Evolutionary conservation across 2,113 vertebrate species (phyloP).

Genomic region (Neodontobutis hainanensis): DNA sequence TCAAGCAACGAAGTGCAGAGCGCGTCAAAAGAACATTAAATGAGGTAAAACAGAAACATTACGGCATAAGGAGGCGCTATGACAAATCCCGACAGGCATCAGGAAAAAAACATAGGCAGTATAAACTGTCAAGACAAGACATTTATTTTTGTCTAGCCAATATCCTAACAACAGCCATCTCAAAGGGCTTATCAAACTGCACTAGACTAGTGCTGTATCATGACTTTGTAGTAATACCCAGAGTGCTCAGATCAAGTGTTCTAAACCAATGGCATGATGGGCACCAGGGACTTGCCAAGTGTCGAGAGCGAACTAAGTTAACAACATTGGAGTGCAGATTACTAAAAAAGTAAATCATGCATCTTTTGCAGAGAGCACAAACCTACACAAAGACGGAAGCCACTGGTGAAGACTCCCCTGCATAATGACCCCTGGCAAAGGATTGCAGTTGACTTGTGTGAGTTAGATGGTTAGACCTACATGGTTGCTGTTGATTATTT

Average conservation of each 20-base stretch:
- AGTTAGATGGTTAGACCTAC: not conserved
- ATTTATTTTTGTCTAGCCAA: not conserved
- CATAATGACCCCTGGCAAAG: not conserved
- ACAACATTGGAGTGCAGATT: not conserved
- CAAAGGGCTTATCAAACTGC: too few relatives aligned
- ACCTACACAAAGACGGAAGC: not conserved
- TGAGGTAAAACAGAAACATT: not conserved
- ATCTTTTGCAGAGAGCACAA: not conserved
- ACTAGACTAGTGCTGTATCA: not conserved
- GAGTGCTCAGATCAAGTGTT: not conserved
- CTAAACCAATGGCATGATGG: not conserved
- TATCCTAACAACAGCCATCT: not conserved
- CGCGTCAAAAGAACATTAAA: not conserved
- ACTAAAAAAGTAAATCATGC: not conserved
- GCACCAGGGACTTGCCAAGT: not conserved
- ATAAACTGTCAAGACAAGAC: not conserved
- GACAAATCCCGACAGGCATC: not conserved
- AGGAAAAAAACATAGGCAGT: not conserved
- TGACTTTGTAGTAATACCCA: not conserved
- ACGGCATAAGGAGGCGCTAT: not conserved
- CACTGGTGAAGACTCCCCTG: not conserved
- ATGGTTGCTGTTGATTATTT: not conserved
- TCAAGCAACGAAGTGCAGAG: not conserved
- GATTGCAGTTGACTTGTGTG: conserved; percentile 1
- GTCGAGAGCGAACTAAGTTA: not conserved